Conservation (phyloP, 1,140 invertebrate genomes). For the Globodera rostochiensis region DNA sequence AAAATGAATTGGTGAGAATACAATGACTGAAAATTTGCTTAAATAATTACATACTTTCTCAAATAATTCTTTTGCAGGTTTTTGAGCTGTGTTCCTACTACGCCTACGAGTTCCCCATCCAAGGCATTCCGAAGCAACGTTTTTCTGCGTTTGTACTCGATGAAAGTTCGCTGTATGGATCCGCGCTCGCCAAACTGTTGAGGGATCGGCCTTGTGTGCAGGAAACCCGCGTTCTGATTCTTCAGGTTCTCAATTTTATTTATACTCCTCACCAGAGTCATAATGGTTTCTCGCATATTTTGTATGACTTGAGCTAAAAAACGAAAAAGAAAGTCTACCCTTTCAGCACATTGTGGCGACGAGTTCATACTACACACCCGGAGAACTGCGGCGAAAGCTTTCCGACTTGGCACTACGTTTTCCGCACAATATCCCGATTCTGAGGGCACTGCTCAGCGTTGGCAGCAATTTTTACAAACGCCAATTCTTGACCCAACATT, state of each 20-base stretch:
- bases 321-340: neutral
- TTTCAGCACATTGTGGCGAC: slow-evolving; percentile 24
- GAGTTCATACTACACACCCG: slow-evolving; percentile 9
- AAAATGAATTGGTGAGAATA: slow-evolving; percentile 15
- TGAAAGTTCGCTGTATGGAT: neutral
- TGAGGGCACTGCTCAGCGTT: slow-evolving; percentile 13
- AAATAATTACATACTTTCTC: neutral
- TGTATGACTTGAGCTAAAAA: neutral
- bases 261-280: neutral
- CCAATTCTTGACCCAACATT: slow-evolving; percentile 12
- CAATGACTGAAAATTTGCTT: no score
- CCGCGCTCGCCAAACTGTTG: slow-evolving; percentile 6
- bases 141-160: neutral
- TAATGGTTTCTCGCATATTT: neutral
- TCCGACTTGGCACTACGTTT: slow-evolving; percentile 11
- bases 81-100: neutral
- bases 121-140: neutral
- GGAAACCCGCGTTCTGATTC: slow-evolving; percentile 11
- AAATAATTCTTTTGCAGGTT: neutral
- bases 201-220: neutral
- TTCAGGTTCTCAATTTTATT: slow-evolving; percentile 17
- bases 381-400: slow-evolving; percentile 1
- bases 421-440: slow-evolving; percentile 7
- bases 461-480: slow-evolving; percentile 15
- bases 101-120: neutral